Base-by-base conservation (phyloP, 1,140 invertebrate species). In the Apis dorsata region DNA sequence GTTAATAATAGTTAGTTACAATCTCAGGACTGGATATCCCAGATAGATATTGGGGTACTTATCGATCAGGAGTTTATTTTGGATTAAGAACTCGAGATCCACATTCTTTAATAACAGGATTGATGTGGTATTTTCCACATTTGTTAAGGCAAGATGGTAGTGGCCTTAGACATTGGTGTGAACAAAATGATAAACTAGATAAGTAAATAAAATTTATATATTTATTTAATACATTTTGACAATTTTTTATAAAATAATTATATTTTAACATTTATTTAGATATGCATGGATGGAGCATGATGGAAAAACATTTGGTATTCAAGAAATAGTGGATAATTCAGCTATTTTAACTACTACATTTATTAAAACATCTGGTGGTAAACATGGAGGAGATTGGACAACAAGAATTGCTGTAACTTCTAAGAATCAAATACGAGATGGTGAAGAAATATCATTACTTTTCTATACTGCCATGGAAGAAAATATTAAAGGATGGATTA, bases 71-170 rank as follows among this genome's bases (percentile, higher is more conserved):
- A 9, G 95, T 97, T 13, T 99, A 98, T 92, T 97, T 98, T 93
- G 98, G 99, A 0, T 93, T 99, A 88, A 98, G 98, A 93, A 98
- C 97, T 3, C 94, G 98, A 86, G 97, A 98, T 91, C 97, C 98
- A 0, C 94, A 97, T 73, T 99, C 99, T 0, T 95, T 98, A 13
- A 96, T 98, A 0, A 97, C 98, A 91, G 99, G 98, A 59, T 93
- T 99, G 1, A 99, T 99, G 98, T 99, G 99, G 99, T 99, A 98
- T 90, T 96, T 98, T 86, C 96, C 98, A 1, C 96, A 95, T 75
- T 94, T 95, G 86, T 92, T 96, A 80, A 94, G 93, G 28, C 95
- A 94, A 80, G 96, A 94, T 80, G 96, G 96, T 72, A 96, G 96
- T 86, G 96, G 96, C 19, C 94, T 92, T 89, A 96, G 98, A 70